phyloP scores from a whole-genome alignment of 2,113 vertebrate species.

The Thermophis baileyi region DNA sequence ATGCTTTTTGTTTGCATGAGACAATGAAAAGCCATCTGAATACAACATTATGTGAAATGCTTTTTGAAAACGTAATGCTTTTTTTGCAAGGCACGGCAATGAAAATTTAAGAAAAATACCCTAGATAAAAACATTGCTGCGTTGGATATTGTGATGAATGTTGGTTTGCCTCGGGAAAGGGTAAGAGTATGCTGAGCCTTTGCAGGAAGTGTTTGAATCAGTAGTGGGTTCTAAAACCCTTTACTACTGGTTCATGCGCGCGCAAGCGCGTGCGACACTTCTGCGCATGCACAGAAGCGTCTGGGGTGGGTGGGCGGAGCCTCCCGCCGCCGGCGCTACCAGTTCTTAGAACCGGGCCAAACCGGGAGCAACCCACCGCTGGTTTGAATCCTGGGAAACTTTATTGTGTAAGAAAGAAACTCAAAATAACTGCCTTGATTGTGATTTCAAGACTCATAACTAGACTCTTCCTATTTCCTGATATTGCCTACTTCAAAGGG shows the following conservation, averaged over 20 bases:
- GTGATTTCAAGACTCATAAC: neutral
- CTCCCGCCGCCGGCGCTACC: too few relatives aligned
- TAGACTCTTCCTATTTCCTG: neutral
- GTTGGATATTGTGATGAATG: neutral
- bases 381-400: neutral
- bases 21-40: neutral
- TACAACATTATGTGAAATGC: fast-evolving
- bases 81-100: neutral
- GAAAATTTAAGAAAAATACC: slow-evolving; percentile 2
- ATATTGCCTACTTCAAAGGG: neutral
- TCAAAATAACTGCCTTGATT: neutral
- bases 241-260: too few relatives aligned
- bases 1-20: neutral
- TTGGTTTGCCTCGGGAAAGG: neutral
- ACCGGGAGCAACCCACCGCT: too few relatives aligned
- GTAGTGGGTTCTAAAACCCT: too few relatives aligned
- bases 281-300: too few relatives aligned
- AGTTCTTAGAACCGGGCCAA: too few relatives aligned
- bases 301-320: too few relatives aligned
- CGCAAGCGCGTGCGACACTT: too few relatives aligned
- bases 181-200: neutral
- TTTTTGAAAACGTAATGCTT: neutral
- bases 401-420: neutral
- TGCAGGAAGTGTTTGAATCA: neutral
- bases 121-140: neutral